Conservation (phyloP, 2,797 vertebrate genomes). For the Leptodactylus fallax region DNA sequence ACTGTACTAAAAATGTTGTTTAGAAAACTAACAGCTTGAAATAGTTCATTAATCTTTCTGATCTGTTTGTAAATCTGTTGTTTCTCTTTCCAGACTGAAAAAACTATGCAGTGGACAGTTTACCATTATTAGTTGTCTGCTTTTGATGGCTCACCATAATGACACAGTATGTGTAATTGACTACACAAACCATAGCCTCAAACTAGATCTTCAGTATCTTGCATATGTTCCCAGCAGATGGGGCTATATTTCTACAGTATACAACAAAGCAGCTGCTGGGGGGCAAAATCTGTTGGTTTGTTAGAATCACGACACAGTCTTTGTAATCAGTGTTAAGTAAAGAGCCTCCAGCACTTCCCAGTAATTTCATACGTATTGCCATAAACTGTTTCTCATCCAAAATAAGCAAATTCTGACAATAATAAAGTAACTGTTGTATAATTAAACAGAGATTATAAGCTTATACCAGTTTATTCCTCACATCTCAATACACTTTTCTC, state of each 20-base stretch:
- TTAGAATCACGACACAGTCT: constrained; percentile 1
- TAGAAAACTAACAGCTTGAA: no score
- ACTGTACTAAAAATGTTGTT: no score
- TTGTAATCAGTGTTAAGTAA: constrained; percentile 3
- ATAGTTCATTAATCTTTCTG: not conserved
- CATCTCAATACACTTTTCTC: not conserved
- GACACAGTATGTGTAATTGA: not conserved
- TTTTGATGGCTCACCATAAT: not conserved
- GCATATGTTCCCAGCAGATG: constrained; percentile 52
- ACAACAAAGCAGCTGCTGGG: constrained; percentile 26
- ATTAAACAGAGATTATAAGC: not conserved
- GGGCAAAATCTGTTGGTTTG: not conserved
- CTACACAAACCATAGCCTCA: not conserved
- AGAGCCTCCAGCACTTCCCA: constrained; percentile 30
- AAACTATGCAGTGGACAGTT: no score
- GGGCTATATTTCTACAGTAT: constrained; percentile 25
- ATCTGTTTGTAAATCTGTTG: not conserved
- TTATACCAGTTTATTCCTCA: not conserved
- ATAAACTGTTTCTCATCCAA: not conserved
- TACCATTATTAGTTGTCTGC: no score
- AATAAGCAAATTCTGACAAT: constrained; percentile 5
- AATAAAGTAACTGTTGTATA: constrained; percentile 15
- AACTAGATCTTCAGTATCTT: constrained; percentile 13
- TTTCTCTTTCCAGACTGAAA: not conserved
- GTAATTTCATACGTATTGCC: not conserved